Evolutionary conservation across 30 jellyfish, hydroid and myxozoan genomes (phyloP), one percentile per base, ranked within the genome.

Genomic region (Aurelia aurita): DNA sequence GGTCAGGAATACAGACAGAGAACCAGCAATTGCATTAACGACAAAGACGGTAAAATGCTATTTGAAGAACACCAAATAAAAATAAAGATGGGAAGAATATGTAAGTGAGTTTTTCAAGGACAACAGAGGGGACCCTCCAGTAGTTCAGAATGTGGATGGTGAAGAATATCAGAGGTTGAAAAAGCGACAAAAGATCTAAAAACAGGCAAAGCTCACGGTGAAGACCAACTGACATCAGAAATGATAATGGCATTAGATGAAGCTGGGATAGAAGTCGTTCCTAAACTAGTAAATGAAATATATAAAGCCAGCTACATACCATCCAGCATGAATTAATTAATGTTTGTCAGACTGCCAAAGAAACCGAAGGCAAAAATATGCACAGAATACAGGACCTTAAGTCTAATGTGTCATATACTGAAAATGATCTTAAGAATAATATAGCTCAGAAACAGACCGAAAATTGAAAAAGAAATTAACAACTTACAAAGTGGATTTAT

Each of bases 301-400:
- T 34, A 75, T 55, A 49, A 49, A 57, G 23, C 80, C 26, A 55
- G 87, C 57, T n/a, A 22, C 21, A 75, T 75, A 57, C 87, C 74
- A 21, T n/a, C 53, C 21, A 31, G 20, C 28, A 20, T 49, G 79
- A 54, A 53, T 15, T 34, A 75, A 21, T 21, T 82, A 51, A 59
- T 57, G 8, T 75, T 54, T 28, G 54, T 58, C 46, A 25, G 58
- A 46, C 9, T 75, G 18, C 87, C 87, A 18, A 75, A 47, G 53
- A 75, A 53, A 29, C 79, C 79, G 27, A 58, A 2, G 15, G 79
- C 75, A 57, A 45, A 14, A 57, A n/a, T n/a, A 18, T 75, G 87
- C 81, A 22, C 87, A 53, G 61, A 32, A 58, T 57, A 46, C 54
- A 53, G 76, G 43, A 75, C 87, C 46, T 34, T 34, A 34, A 34